Evolutionary conservation across 2,113 vertebrate genomes (phyloP), one percentile per base, ranked within the genome.

Genomic region (Campylomormyrus numenius): DNA sequence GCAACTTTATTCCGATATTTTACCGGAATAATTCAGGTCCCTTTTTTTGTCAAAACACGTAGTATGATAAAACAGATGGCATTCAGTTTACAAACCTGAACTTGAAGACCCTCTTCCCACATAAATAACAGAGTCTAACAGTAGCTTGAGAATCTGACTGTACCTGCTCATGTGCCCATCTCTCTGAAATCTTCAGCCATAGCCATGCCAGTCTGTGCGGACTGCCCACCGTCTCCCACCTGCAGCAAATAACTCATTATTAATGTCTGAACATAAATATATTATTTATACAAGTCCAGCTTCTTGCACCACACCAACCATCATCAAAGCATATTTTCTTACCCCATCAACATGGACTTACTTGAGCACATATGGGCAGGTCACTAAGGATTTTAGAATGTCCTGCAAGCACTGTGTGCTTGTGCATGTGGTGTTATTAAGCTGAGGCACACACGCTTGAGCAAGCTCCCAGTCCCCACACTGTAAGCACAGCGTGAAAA

Each of bases 151-250:
- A 19, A 48, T 42, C 4, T 48, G 21, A n/a, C 39, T 42, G 89
- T 95, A 99, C 98, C 96, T 96, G 94, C 90, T 96, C 95, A 48
- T 93, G 93, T 48, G 95, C 95, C 96, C 96, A 97, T 91, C 95
- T 96, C 92, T 98, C 96, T 92, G 99, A 93, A 62, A 98, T 95
- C 91, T 98, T 96, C 92, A 98, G 96, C 98, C 98, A 99, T 90
- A 97, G 92, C 98, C 98, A 99, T 3, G 97, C 96, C 91, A 97
- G 93, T 94, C 89, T 97, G 93, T 97, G 96, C 35, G 97, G 97
- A 92, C 93, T 98, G 62, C 95, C 96, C 15, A 94, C 88, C 7
- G 94, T 92, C 90, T 96, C 95, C 93, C 96, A 96, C 89, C 95
- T 97, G 85, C 77, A 93, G 85, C 87, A 48, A 7, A 90, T 56